Evolutionary conservation across 2,888 invertebrate genomes (phyloP), one percentile per base, ranked within the genome.

Genomic region (Mythimna vitellina): DNA sequence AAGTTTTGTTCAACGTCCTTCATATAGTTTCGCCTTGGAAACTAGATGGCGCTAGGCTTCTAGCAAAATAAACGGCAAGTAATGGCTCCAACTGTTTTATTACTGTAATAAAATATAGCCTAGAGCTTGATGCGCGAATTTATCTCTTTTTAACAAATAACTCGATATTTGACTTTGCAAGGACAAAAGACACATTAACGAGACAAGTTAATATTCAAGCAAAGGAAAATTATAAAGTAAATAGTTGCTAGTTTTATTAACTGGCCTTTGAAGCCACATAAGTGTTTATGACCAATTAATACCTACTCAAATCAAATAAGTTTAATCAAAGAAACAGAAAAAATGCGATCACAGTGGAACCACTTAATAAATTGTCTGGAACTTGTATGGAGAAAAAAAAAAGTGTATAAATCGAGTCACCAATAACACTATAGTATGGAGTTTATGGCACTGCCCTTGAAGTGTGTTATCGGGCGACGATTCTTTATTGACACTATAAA

Each of bases 401-500:
- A 88, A 87, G 88, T 90, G 86, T 89, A 92, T 93, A 93, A 93
- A 93, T 92, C 92, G 92, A 92, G 89, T 91, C 90, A 91, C 94
- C 93, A 94, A 94, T 95, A 95, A 95, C 95, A 94, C 89, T 94
- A 95, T 94, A 94, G 92, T 92, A 89, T 86, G 87, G 92, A 89
- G 94, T 95, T 95, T 95, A 95, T 94, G 94, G 89, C 91, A 92
- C 92, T 92, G 93, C 90, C 94, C 93, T 93, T 93, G 92, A 90
- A 91, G 90, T 86, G 88, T 89, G 92, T 93, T 92, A 93, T 93
- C 93, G 92, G 88, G 89, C 91, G 92, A 91, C 91, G 93, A 93
- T 93, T 93, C 91, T 95, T 95, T 94, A 93, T 93, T 92, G 92
- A 91, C 90, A 92, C 92, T 93, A 92, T 92, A 92, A 91, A 90